These are phyloP conservation scores for Lagodon rhomboides DNA, from an alignment of 2,797 vertebrate genomes.

Conservation along the genomic window DNA sequence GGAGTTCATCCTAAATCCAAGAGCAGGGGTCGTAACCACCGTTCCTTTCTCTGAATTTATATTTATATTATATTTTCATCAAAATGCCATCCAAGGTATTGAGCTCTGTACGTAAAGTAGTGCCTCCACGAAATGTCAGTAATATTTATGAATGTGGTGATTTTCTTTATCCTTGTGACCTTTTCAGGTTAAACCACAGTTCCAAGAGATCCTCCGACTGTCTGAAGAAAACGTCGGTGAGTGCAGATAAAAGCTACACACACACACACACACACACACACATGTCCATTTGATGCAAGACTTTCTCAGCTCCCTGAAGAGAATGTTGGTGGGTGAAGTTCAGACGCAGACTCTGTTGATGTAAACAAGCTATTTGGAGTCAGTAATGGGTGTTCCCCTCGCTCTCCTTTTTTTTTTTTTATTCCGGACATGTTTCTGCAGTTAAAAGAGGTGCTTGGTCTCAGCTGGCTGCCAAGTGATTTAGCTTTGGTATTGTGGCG, in stretches of 20 bases:
- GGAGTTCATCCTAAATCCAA: neutral
- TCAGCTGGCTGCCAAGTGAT: conserved; percentile 68
- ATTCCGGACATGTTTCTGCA: conserved; percentile 71
- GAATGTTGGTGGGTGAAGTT: conserved; percentile 60
- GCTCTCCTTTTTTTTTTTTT: conserved; percentile 13
- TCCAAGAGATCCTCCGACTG: conserved; percentile 97
- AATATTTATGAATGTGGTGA: neutral
- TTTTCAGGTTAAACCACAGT: conserved; percentile 96
- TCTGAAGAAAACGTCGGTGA: conserved; percentile 99
- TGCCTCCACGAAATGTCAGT: neutral
- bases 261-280: conserved; percentile 11
- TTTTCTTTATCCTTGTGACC: conserved; percentile 23
- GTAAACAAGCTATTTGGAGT: conserved; percentile 79
- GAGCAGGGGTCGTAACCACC: neutral
- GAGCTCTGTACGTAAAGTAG: neutral
- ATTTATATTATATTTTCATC: neutral
- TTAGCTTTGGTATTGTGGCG: conserved; percentile 72
- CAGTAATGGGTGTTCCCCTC: conserved; percentile 69
- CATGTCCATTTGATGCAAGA: conserved; percentile 16
- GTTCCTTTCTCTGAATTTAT: neutral
- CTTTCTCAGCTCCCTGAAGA: conserved; percentile 39
- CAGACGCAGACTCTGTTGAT: conserved; percentile 57
- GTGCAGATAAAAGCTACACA: conserved; percentile 64
- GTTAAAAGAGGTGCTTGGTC: conserved; percentile 72
- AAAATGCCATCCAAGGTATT: neutral